Evolutionary conservation across 2,797 vertebrate genomes (phyloP).

Genomic region (Emys orbicularis): DNA sequence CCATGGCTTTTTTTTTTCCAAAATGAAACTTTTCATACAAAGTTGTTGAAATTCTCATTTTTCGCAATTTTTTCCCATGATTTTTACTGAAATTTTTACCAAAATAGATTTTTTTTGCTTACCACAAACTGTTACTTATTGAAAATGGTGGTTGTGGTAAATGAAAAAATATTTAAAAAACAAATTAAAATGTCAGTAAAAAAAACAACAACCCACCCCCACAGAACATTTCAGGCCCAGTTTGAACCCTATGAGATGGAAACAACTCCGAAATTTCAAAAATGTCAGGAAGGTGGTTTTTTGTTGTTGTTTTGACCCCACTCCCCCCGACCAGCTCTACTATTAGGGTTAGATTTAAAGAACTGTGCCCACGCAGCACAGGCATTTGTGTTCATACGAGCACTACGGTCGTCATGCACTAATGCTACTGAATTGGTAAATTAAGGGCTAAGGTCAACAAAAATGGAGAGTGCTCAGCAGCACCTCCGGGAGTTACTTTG

Average conservation of each 20-base stretch:
- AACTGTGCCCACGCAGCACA: not conserved
- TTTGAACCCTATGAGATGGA: not conserved
- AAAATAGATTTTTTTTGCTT: not conserved
- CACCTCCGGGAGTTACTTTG: not conserved
- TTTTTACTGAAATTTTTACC: not conserved
- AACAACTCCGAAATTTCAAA: not conserved
- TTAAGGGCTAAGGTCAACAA: not conserved
- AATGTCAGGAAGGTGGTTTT: not conserved
- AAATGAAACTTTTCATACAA: not conserved
- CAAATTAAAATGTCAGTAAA: not conserved
- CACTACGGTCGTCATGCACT: not conserved
- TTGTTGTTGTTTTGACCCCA: not conserved
- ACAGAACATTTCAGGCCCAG: not conserved
- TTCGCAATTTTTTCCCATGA: not conserved
- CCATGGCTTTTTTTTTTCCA: not conserved
- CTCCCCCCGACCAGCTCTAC: not conserved
- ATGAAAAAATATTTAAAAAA: not conserved
- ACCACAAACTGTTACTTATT: not conserved
- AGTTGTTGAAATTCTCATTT: not conserved
- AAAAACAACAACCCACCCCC: too few relatives aligned
- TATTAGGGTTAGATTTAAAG: not conserved
- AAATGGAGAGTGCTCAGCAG: not conserved
- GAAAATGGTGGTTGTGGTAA: not conserved
- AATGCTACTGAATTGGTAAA: not conserved
- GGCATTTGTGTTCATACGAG: not conserved